A percentile compares a stretch with the other conserved stretches of the same genome.
These are phyloP conservation scores for Zaprionus taronus DNA, from an alignment of 1,140 invertebrate species.

Conservation along the genomic window DNA sequence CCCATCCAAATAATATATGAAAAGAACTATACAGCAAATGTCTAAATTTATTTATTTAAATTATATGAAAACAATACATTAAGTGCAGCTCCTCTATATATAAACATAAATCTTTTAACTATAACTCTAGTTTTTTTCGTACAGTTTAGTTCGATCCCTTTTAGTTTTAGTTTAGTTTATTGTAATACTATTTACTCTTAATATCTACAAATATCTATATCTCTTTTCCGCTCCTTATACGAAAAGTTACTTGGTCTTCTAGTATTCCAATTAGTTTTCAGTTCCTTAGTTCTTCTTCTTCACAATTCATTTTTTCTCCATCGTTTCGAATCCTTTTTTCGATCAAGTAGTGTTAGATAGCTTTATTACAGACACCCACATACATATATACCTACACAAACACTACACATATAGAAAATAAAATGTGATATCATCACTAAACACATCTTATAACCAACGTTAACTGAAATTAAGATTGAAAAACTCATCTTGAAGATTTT, in stretches of 20 bases:
- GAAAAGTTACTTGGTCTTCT: constrained; percentile 24
- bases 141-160: constrained; percentile 19
- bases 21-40: constrained; percentile 17
- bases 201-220: constrained; percentile 18
- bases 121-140: constrained; percentile 37
- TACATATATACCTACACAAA: constrained; percentile 4
- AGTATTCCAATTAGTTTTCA: constrained; percentile 33
- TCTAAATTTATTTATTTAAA: constrained; percentile 7
- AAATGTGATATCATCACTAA: background rate
- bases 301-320: constrained; percentile 16
- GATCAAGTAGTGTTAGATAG: constrained; percentile 61
- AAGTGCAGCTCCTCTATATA: constrained; percentile 30
- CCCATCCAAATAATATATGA: constrained; percentile 12
- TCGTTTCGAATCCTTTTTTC: constrained; percentile 43
- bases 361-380: constrained; percentile 18
- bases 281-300: constrained; percentile 33
- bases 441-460: background rate
- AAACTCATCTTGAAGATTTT: background rate
- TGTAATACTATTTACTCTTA: background rate
- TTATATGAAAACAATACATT: constrained; percentile 8
- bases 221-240: constrained; percentile 13
- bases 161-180: constrained; percentile 50
- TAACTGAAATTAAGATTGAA: background rate
- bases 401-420: background rate
- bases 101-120: constrained; percentile 13